Conservation (phyloP, 2,113 vertebrate genomes). For the Ginglymostoma cirratum region DNA sequence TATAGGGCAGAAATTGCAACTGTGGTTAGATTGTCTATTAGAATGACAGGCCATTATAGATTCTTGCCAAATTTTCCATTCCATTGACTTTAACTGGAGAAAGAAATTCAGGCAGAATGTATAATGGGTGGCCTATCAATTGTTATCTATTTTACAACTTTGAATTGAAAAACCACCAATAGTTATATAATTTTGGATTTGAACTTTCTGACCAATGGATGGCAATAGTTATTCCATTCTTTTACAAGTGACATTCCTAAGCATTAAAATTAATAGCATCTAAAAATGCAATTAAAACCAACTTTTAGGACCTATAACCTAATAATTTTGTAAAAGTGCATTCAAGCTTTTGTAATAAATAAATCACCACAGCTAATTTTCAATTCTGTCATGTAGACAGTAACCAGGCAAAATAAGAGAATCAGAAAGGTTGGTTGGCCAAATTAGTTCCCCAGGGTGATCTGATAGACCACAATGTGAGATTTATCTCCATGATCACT, state of each 20-base stretch:
- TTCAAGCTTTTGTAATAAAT: not conserved
- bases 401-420: not conserved
- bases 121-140: too few relatives aligned
- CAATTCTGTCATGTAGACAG: not conserved
- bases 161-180: not conserved
- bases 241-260: not conserved
- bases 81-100: too few relatives aligned
- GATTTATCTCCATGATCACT: not conserved
- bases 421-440: not conserved
- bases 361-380: not conserved
- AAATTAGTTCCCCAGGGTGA: not conserved
- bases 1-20: too few relatives aligned
- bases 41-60: too few relatives aligned
- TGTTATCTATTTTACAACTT: not conserved
- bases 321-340: not conserved
- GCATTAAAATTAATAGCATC: too few relatives aligned
- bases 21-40: too few relatives aligned
- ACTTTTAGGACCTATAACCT: not conserved
- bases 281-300: not conserved
- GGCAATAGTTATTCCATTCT: not conserved
- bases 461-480: not conserved
- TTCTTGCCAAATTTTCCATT: too few relatives aligned
- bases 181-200: not conserved
- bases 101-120: too few relatives aligned
- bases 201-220: not conserved